Evolutionary conservation across 1,140 invertebrate genomes (phyloP).

Genomic region (Drosophila jambulina): DNA sequence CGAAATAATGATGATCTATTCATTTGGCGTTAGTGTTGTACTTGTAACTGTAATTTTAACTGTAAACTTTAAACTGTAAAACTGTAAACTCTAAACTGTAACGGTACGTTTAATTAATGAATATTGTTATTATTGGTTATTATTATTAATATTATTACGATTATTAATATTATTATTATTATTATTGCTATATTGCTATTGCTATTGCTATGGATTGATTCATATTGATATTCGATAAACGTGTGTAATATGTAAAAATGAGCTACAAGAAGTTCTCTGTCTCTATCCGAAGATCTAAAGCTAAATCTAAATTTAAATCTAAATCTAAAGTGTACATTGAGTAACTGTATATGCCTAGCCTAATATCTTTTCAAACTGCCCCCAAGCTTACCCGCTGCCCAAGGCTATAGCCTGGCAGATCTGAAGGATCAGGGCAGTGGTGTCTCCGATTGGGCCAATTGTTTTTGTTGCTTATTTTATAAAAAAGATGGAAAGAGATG

Average conservation of each 20-base stretch:
- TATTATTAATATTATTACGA: constrained; percentile 62
- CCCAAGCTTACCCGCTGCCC: constrained; percentile 15
- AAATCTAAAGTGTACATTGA: constrained; percentile 22
- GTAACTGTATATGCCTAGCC: constrained; percentile 58
- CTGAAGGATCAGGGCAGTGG: constrained; percentile 6
- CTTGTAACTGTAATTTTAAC: constrained; percentile 68
- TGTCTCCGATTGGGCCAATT: constrained; percentile 56
- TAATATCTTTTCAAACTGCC: constrained; percentile 68
- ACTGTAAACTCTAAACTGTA: constrained; percentile 43
- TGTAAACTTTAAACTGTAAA: constrained; percentile 41
- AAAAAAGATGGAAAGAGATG: constrained; percentile 52
- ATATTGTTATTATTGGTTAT: constrained; percentile 79
- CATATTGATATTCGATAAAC: constrained; percentile 76
- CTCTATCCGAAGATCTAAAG: constrained; percentile 41
- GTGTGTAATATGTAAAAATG: constrained; percentile 47
- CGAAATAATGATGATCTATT: constrained; percentile 77
- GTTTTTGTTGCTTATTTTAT: constrained; percentile 84
- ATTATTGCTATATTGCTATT: constrained; percentile 34
- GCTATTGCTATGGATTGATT: constrained; percentile 54
- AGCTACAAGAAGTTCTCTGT: constrained; percentile 67
- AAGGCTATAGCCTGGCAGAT: background rate
- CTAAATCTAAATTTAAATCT: constrained; percentile 14
- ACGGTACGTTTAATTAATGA: constrained; percentile 53
- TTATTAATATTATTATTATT: constrained; percentile 58
- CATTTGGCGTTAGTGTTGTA: constrained; percentile 81